Base-by-base conservation (phyloP, 2,797 vertebrate genomes). In the Pseudochirops corinnae region DNA sequence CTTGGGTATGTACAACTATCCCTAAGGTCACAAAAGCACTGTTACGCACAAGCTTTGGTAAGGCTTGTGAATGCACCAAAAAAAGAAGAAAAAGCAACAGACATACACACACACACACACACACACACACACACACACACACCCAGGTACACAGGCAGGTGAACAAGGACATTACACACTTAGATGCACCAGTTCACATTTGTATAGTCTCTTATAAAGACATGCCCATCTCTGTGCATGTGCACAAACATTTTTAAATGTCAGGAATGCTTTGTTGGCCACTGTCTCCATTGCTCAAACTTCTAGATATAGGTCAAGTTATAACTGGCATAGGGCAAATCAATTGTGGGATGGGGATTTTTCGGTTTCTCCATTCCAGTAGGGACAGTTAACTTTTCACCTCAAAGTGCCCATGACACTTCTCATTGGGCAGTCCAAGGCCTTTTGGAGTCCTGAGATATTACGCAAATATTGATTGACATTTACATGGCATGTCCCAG, bases 341-440 rank as follows among this genome's bases (percentile, higher is more conserved):
- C 21, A 87, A 26, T 87, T 26, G 74, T 26, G 39, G 74, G 39
- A 9, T 11, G 9, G 74, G 74, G 74, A 46, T 26, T 87, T 87
- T 50, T 14, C 46, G 24, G 90, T 55, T 24, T 91, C 93, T 33
- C 56, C 57, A 0, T 60, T 67, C 92, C 33, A 58, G 16, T n/a
- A 39, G 53, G 92, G 6, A 26, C 52, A 5, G 74, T 87, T 18
- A 52, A 21, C 11, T 46, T 94, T 67, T 57, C 57, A 96, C 95
- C 74, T 91, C n/a, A 53, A 92, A 94, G 91, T 58, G 55, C 29
- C 90, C 92, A 4, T 26, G 1, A 26, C 3, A 50, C 39, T 87
- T 87, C 39, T 87, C 39, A 52, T 28, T 90, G 87, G 95, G 62
- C 91, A 50, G 46, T 95, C 55, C 95, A 92, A 94, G 46, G 33